Evolutionary conservation across 2,113 vertebrate species (phyloP).

Genomic region (Brachirus orientalis): DNA sequence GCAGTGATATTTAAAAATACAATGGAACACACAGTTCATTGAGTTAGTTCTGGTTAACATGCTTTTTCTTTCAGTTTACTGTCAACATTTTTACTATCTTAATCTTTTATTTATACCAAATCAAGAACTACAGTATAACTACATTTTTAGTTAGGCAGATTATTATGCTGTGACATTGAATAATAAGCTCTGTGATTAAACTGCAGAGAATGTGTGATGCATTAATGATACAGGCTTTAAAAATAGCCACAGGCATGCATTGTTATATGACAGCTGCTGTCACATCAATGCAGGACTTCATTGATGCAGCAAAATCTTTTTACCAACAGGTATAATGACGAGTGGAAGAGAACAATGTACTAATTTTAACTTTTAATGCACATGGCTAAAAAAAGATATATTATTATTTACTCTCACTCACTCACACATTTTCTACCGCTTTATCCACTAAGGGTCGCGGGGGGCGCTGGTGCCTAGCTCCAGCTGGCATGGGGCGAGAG

Average conservation of each 20-base stretch:
- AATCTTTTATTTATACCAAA: neutral
- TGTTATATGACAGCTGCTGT: neutral
- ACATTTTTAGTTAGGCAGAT: neutral
- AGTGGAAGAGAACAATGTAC: too few species aligned
- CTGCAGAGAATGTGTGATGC: neutral
- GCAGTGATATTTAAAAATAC: neutral
- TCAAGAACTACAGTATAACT: neutral
- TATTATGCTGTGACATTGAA: neutral
- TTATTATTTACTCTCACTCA: too few species aligned
- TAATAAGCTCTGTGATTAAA: neutral
- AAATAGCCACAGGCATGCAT: neutral
- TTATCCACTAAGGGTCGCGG: too few species aligned
- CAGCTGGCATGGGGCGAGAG: too few species aligned
- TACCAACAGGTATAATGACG: conserved; percentile 1
- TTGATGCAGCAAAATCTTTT: neutral
- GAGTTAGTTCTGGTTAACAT: too few species aligned
- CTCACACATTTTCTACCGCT: too few species aligned
- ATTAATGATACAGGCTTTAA: neutral
- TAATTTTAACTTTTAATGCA: too few species aligned
- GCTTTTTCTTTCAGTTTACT: neutral
- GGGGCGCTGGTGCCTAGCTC: too few species aligned
- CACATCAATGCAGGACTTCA: neutral
- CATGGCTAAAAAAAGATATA: too few species aligned
- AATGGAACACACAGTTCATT: too few species aligned
- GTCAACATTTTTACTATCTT: neutral